Evolutionary conservation across 92 coral and sea anemone genomes (phyloP).

Genomic region (Chrysogorgia sp.): DNA sequence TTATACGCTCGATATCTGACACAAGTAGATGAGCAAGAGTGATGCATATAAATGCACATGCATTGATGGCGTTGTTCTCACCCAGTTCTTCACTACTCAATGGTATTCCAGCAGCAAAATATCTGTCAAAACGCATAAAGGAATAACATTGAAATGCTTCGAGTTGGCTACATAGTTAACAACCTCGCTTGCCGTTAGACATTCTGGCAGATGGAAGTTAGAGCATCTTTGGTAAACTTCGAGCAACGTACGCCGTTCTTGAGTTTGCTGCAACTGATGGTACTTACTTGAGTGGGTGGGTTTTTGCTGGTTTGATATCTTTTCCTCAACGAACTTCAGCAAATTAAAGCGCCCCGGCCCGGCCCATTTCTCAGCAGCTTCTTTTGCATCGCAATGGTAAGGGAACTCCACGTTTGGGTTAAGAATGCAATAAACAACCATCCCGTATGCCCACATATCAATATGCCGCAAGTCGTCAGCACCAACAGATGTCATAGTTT

Average conservation of each 20-base stretch:
- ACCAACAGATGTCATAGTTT: slow-evolving; percentile 4
- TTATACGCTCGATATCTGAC: slow-evolving; percentile 1
- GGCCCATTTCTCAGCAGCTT: neutral
- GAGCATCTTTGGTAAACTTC: slow-evolving; percentile 37
- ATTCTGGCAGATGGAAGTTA: neutral
- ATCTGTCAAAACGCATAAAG: slow-evolving; percentile 21
- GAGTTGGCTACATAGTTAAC: neutral
- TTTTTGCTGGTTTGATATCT: slow-evolving; percentile 3
- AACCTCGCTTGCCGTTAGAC: slow-evolving; percentile 22
- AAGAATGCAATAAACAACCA: slow-evolving; percentile 36
- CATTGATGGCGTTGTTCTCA: slow-evolving; percentile 40
- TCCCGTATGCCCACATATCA: slow-evolving; percentile 62
- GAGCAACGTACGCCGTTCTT: slow-evolving; percentile 12
- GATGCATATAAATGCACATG: slow-evolving; percentile 55
- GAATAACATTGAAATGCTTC: neutral
- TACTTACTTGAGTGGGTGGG: slow-evolving; percentile 45
- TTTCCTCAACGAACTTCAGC: neutral
- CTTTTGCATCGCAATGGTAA: neutral
- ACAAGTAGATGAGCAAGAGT: slow-evolving; percentile 30
- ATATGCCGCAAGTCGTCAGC: slow-evolving; percentile 36
- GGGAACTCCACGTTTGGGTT: too few relatives aligned
- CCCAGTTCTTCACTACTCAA: neutral
- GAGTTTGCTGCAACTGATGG: slow-evolving; percentile 3
- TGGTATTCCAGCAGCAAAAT: slow-evolving; percentile 29
- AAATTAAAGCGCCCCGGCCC: slow-evolving; percentile 1